phyloP scores from a whole-genome alignment of 2,797 vertebrate genomes.

The Ceyx erithaca region DNA sequence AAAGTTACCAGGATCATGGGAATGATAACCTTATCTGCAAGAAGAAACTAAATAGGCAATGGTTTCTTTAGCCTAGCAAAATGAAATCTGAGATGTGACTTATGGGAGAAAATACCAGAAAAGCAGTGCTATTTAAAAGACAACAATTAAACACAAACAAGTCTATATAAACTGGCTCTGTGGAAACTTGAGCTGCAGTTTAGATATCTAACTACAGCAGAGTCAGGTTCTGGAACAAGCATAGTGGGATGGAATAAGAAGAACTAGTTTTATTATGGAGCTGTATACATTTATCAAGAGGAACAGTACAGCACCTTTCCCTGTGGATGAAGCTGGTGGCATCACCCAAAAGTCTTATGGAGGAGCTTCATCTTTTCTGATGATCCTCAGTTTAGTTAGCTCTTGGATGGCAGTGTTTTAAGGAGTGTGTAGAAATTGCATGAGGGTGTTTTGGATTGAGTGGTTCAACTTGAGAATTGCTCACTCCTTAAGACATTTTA shows the following conservation, averaged over 20 bases:
- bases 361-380: background rate
- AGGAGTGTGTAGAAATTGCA: background rate
- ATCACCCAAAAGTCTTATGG: background rate
- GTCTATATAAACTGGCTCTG: background rate
- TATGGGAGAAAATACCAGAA: conserved; percentile 43
- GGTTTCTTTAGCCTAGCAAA: conserved; percentile 53
- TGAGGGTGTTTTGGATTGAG: background rate
- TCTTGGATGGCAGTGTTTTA: background rate
- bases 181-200: conserved; percentile 16
- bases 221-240: background rate
- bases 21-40: conserved; percentile 40
- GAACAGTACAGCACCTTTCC: background rate
- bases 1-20: conserved; percentile 32
- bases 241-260: background rate
- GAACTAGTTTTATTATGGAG: background rate
- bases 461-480: background rate
- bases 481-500: background rate
- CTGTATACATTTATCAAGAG: background rate
- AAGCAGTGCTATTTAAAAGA: conserved; percentile 26
- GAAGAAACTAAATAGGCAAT: conserved; percentile 1
- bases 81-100: conserved; percentile 49
- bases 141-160: conserved; percentile 38
- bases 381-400: background rate
- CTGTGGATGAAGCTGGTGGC: background rate
- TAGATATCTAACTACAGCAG: background rate